Base-by-base conservation (phyloP, 92 coral and sea anemone genomes). In the Isaurus tuberculatus region DNA sequence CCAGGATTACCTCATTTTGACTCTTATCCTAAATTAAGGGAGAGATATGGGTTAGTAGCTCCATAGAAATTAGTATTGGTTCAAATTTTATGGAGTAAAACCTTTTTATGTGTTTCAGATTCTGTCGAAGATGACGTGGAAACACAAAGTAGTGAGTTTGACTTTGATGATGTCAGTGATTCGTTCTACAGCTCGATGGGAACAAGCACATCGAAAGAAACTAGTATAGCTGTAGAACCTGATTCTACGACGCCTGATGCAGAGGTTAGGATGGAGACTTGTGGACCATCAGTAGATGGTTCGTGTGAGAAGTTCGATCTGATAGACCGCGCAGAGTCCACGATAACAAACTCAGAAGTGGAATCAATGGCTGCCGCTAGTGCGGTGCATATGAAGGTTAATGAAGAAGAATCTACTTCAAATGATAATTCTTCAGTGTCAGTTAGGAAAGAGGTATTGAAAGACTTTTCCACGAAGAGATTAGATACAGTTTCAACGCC, bases 91-190 rank as follows among this genome's bases (percentile, higher is more conserved):
- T 65, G 1, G 17, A 29, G 2, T 65, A 9, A 63, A 4, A 13
- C 6, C 15, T 11, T 44, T 36, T 46, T 30, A 6, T 53, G 20
- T 23, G 2, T 77, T 58, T 23, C 17, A 77, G 82, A 53, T 36
- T 13, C 70, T 34, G 70, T 27, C 17, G 82, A 77, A 34, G 82
- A 77, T 8, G 82, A 77, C 7, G 33, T 27, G 4, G 82, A 58
- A n/a, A 77, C 82, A 16, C 90, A 92, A 46, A 84, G 88, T 66
- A 87, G 91, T 29, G 95, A 90, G 26, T 92, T 90, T 79, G 95
- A 91, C 80, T 89, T 89, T 83, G 93, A 91, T 67, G 93, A 91
- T 16, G 91, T 89, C 25, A 87, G 92, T 34, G 91, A 86, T 44
- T 48, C 87, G 11, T 89, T 86, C 55, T 91, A 85, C 66, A 87